Evolutionary conservation across 2,888 invertebrate species (phyloP).

Genomic region (Epinotia ramella): DNA sequence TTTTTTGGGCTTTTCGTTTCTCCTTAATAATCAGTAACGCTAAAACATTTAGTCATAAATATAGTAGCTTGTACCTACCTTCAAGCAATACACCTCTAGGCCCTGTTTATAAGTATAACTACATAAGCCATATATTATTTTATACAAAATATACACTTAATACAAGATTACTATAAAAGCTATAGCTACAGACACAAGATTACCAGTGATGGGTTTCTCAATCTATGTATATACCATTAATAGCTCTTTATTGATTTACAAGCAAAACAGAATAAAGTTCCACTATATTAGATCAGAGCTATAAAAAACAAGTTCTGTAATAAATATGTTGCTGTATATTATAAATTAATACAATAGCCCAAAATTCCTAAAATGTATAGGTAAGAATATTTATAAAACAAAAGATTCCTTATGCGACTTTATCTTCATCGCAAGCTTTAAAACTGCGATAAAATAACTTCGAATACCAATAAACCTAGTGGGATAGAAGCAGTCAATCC

Average conservation of each 20-base stretch:
- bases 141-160: neutral
- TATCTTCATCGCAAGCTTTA: neutral
- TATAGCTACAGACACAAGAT: neutral
- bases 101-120: neutral
- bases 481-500: conserved; percentile 9
- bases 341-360: neutral
- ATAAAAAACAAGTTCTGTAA: conserved; percentile 36
- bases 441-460: conserved; percentile 14
- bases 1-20: neutral
- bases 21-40: neutral
- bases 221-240: neutral
- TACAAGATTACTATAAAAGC: neutral
- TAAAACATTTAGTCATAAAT: no score
- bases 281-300: neutral
- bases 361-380: conserved; percentile 1
- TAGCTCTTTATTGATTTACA: conserved; percentile 30
- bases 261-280: conserved; percentile 16
- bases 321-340: conserved; percentile 1
- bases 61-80: no score
- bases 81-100: no score
- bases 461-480: conserved; percentile 1
- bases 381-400: conserved; percentile 2
- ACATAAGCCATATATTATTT: neutral
- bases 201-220: neutral
- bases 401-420: neutral